phyloP scores from a whole-genome alignment of 2,888 invertebrate species.

The Coelinius sp. region DNA sequence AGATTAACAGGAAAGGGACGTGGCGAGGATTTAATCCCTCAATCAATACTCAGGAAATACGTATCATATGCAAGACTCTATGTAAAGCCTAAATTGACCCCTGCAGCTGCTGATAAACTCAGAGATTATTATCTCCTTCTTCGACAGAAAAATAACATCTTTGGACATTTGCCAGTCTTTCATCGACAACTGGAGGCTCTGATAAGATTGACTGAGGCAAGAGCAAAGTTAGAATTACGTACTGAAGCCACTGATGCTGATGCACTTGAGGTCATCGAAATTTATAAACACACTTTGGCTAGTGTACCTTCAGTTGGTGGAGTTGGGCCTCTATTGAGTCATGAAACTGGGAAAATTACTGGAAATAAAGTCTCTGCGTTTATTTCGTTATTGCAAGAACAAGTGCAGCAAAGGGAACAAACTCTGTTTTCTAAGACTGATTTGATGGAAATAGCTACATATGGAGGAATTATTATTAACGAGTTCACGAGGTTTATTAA shows the following conservation, averaged over 20 bases:
- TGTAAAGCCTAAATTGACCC: conserved; percentile 84
- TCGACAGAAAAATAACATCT: conserved; percentile 77
- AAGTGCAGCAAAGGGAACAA: conserved; percentile 78
- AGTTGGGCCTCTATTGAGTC: conserved; percentile 71
- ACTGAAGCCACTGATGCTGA: conserved; percentile 85
- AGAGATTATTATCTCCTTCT: conserved; percentile 87
- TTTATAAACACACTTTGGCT: conserved; percentile 79
- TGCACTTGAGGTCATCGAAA: conserved; percentile 88
- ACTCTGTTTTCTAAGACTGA: conserved; percentile 83
- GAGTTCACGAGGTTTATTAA: conserved; percentile 82
- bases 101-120: conserved; percentile 80
- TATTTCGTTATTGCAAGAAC: conserved; percentile 77
- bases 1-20: conserved; percentile 73
- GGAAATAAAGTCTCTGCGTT: conserved; percentile 74
- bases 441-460: conserved; percentile 80
- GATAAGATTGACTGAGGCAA: conserved; percentile 87
- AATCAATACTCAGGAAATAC: conserved; percentile 87
- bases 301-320: conserved; percentile 44
- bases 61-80: conserved; percentile 92
- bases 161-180: conserved; percentile 82
- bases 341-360: conserved; percentile 71
- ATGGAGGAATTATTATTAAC: conserved; percentile 76
- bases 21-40: conserved; percentile 81
- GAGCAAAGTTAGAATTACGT: conserved; percentile 89
- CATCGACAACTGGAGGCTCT: conserved; percentile 90